Conservation (phyloP, 2,888 invertebrate genomes). For the Hydroisotoma schaefferi region DNA sequence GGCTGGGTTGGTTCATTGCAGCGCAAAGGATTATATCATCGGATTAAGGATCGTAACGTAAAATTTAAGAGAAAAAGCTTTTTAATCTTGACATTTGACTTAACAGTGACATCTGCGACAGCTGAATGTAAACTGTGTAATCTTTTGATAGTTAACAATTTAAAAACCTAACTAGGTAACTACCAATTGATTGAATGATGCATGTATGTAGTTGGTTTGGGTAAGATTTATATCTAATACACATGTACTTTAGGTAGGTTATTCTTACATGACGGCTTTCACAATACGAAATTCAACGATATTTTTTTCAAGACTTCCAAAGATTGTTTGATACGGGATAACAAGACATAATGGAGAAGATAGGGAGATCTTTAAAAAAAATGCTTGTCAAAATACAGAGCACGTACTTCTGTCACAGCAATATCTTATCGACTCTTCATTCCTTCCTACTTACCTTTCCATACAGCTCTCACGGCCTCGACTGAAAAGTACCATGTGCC, state of each 20-base stretch:
- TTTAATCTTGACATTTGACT: conserved; percentile 6
- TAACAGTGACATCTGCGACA: conserved; percentile 1
- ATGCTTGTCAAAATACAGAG: neutral
- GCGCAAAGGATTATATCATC: too few relatives aligned
- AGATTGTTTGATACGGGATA: conserved; percentile 4
- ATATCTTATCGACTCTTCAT: conserved; percentile 16
- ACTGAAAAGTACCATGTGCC: too few relatives aligned
- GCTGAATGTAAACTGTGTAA: neutral
- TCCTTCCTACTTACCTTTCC: conserved; percentile 1
- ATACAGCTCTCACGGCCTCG: too few relatives aligned
- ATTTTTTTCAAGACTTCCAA: too few relatives aligned
- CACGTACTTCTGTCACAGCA: conserved; percentile 13
- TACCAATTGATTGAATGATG: too few relatives aligned
- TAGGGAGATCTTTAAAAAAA: neutral
- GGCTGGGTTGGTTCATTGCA: too few relatives aligned
- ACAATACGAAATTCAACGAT: too few relatives aligned
- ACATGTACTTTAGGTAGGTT: neutral
- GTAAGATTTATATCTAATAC: neutral
- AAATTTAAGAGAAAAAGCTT: neutral
- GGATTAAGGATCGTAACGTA: too few relatives aligned
- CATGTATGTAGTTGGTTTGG: neutral
- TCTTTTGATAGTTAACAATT: neutral
- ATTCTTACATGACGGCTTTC: too few relatives aligned
- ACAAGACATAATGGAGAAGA: neutral
- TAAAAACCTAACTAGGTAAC: too few relatives aligned